These are phyloP conservation scores for Microcebus ravelobensis DNA, from an alignment of 2,113 vertebrate species.

Conservation along the genomic window DNA sequence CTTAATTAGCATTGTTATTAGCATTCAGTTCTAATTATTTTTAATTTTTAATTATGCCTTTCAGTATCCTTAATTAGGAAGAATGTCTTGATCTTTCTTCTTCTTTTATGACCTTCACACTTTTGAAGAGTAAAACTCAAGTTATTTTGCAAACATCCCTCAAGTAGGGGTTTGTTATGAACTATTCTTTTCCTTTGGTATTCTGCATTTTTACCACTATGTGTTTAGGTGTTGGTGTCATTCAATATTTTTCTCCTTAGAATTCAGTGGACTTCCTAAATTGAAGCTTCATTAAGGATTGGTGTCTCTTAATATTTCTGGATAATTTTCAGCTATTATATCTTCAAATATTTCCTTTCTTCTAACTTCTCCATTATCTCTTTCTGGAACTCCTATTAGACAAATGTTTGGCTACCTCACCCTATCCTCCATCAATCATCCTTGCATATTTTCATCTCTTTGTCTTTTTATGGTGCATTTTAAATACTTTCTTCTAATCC, in stretches of 20 bases:
- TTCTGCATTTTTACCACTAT: not conserved
- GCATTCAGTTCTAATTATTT: too few relatives aligned
- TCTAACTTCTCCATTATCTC: not conserved
- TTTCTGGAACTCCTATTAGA: not conserved
- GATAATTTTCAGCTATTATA: too few relatives aligned
- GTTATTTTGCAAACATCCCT: not conserved
- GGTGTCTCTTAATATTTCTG: not conserved
- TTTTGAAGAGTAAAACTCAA: not conserved
- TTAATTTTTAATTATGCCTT: constrained; percentile 28
- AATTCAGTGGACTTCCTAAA: not conserved
- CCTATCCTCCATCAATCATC: not conserved
- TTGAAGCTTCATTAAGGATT: not conserved
- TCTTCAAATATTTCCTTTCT: not conserved
- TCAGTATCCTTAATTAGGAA: not conserved
- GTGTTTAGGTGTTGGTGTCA: not conserved
- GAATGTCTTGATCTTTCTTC: not conserved
- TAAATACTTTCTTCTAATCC: not conserved
- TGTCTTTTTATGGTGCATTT: not conserved
- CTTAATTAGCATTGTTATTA: not conserved
- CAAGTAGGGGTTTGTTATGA: not conserved
- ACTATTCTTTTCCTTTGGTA: not conserved
- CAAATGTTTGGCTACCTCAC: not conserved
- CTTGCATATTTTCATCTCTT: not conserved
- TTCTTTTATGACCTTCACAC: not conserved
- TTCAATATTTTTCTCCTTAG: not conserved